Conservation (phyloP, 1,140 invertebrate genomes). For the Hyposmocoma kahamanoa region DNA sequence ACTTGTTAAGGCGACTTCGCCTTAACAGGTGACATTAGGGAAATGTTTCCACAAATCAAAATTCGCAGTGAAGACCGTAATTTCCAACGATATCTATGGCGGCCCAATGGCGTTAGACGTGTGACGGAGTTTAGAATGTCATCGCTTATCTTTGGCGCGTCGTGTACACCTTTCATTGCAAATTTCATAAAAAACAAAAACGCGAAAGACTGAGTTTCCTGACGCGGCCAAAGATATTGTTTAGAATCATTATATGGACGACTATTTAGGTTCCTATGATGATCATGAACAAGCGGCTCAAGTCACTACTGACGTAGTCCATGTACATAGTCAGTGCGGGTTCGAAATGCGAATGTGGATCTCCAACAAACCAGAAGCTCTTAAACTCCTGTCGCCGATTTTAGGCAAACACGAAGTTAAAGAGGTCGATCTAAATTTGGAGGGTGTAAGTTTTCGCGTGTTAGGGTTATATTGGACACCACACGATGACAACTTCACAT, state of each 20-base stretch:
- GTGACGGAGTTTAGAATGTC: slow-evolving; percentile 20
- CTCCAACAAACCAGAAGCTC: slow-evolving; percentile 7
- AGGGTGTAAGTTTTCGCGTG: neutral
- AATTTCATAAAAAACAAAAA: slow-evolving; percentile 43
- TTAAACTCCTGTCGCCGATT: neutral
- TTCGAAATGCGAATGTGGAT: slow-evolving; percentile 23
- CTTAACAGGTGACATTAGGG: slow-evolving; percentile 1
- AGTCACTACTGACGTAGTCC: slow-evolving; percentile 19
- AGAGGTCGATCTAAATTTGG: neutral
- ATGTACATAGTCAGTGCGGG: slow-evolving; percentile 27
- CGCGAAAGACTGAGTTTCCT: slow-evolving; percentile 24
- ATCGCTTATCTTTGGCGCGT: slow-evolving; percentile 26
- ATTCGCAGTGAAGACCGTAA: slow-evolving; percentile 13
- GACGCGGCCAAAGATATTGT: slow-evolving; percentile 21
- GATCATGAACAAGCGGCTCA: slow-evolving; percentile 19
- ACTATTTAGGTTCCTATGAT: slow-evolving; percentile 29
- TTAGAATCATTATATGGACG: slow-evolving; percentile 41
- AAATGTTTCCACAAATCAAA: slow-evolving; percentile 12
- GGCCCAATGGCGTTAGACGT: slow-evolving; percentile 2
- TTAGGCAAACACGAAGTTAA: neutral
- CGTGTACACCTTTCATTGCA: slow-evolving; percentile 35
- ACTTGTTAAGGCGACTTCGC: no score
- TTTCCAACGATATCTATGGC: slow-evolving; percentile 26
- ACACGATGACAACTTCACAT: neutral
- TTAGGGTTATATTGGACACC: neutral